Conservation (phyloP, 2,888 invertebrate genomes). For the Tenthredo livida region DNA sequence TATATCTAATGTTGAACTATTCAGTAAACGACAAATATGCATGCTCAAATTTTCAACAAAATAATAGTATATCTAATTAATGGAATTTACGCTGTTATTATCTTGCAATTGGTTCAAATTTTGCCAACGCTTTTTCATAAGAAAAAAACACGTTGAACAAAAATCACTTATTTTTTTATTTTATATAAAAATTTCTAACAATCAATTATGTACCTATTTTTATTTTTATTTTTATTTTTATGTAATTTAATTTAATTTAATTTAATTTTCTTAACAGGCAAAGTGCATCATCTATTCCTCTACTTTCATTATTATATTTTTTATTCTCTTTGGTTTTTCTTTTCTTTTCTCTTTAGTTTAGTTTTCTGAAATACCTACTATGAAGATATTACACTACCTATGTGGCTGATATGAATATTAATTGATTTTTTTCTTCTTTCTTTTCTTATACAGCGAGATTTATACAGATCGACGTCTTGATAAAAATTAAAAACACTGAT, state of each 20-base stretch:
- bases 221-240: background rate
- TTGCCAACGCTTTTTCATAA: background rate
- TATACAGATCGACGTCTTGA: background rate
- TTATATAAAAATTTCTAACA: background rate
- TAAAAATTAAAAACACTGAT: background rate
- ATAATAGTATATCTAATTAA: background rate
- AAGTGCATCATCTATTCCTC: background rate
- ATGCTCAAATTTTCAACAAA: slow-evolving; percentile 37
- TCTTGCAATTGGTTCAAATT: slow-evolving; percentile 46
- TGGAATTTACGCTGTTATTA: background rate
- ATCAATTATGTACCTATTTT: background rate
- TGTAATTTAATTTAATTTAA: background rate
- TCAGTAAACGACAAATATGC: slow-evolving; percentile 1
- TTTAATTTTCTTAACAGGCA: background rate
- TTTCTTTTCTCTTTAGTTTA: background rate
- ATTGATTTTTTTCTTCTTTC: background rate
- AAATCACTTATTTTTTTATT: background rate
- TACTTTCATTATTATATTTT: background rate
- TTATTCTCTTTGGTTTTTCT: background rate
- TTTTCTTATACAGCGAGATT: background rate
- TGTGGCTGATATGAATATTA: background rate
- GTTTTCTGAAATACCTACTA: background rate
- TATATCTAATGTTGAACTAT: slow-evolving; percentile 1
- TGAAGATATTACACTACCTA: background rate
- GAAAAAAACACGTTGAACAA: no score